These are phyloP conservation scores for Dunckerocampus dactyliophorus DNA, from an alignment of 2,113 vertebrate genomes.

Conservation along the genomic window DNA sequence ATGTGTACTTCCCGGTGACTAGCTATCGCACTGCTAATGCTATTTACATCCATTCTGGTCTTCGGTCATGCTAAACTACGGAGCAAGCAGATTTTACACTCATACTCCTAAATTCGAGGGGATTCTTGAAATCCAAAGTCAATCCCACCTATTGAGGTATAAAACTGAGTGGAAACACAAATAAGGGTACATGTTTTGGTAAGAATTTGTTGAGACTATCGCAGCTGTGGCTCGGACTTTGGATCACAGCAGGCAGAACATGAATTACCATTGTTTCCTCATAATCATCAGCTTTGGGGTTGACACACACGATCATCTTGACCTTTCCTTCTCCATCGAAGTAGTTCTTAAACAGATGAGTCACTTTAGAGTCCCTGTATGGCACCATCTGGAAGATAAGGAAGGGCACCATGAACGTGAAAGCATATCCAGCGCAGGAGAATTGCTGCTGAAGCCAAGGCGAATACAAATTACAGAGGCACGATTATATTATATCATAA, in stretches of 20 bases:
- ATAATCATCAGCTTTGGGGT: constrained; percentile 94
- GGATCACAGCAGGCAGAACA: neutral
- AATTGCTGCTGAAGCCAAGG: neutral
- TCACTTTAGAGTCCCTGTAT: constrained; percentile 95
- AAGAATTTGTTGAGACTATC: neutral
- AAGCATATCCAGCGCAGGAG: neutral
- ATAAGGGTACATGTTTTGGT: too few species aligned
- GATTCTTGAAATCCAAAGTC: too few species aligned
- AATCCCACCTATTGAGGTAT: too few species aligned
- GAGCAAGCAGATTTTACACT: too few species aligned
- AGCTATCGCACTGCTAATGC: too few species aligned
- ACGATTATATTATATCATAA: too few species aligned
- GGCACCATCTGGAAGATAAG: constrained; percentile 86
- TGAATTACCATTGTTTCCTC: constrained; percentile 90
- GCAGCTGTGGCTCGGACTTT: neutral
- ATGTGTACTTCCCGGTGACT: too few species aligned
- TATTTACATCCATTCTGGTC: too few species aligned
- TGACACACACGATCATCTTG: constrained; percentile 93
- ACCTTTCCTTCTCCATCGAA: constrained; percentile 98
- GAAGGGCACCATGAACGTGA: constrained; percentile 3
- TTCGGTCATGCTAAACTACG: too few species aligned
- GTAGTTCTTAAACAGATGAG: constrained; percentile 97
- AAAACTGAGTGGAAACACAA: too few species aligned
- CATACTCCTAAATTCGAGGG: too few species aligned
- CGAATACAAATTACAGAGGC: neutral